These are phyloP conservation scores for Trypoxylon attenuatum DNA, from an alignment of 2,888 invertebrate genomes.

Conservation along the genomic window DNA sequence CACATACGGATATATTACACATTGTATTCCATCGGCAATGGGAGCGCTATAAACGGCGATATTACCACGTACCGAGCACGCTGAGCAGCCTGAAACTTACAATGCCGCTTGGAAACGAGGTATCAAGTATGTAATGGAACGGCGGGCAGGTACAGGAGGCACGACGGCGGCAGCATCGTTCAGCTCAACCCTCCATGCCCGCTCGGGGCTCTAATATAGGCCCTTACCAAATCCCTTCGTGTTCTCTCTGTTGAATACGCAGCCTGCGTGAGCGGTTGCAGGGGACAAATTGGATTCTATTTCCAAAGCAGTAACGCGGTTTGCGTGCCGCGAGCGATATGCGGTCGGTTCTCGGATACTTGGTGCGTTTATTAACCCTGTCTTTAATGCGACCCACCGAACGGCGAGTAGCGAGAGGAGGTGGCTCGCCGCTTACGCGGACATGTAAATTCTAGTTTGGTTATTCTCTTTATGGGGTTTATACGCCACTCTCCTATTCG, in stretches of 20 bases:
- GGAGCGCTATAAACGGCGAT: slow-evolving; percentile 42
- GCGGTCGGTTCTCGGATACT: neutral
- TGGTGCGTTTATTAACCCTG: neutral
- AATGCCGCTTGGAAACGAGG: slow-evolving; percentile 30
- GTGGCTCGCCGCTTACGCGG: too few relatives aligned
- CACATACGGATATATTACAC: slow-evolving; percentile 44
- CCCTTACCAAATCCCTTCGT: slow-evolving; percentile 25
- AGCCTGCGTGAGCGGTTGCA: slow-evolving; percentile 19
- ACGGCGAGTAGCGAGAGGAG: too few relatives aligned
- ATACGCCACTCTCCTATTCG: too few relatives aligned
- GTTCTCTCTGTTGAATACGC: slow-evolving; percentile 20
- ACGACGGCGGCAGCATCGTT: too few relatives aligned
- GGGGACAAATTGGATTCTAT: slow-evolving; percentile 19
- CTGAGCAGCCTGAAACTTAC: slow-evolving; percentile 22
- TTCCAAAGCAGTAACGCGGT: too few relatives aligned
- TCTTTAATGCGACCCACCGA: too few relatives aligned
- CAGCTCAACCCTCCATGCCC: slow-evolving; percentile 34
- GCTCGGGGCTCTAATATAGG: slow-evolving; percentile 7
- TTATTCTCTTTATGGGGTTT: too few relatives aligned
- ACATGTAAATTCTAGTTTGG: too few relatives aligned
- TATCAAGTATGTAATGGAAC: slow-evolving; percentile 43
- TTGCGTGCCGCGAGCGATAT: neutral
- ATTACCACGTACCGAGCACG: slow-evolving; percentile 36
- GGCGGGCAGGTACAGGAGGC: slow-evolving; percentile 20
- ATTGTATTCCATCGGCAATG: slow-evolving; percentile 48